Conservation (phyloP, 2,888 invertebrate species). For the Stenolophus ochropezus region DNA sequence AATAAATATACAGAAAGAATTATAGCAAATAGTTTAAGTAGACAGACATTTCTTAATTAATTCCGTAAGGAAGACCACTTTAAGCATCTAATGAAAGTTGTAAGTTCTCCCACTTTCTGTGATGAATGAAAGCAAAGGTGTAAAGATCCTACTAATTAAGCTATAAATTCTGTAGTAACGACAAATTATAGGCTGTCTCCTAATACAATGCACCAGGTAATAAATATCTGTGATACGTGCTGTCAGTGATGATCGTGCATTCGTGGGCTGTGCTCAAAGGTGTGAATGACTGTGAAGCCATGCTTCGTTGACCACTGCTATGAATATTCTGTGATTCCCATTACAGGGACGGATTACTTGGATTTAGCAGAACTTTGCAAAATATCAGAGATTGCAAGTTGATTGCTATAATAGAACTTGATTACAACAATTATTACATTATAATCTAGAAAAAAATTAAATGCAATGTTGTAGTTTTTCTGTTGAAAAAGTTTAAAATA, state of each 20-base stretch:
- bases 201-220: neutral
- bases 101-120: neutral
- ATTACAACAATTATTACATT: neutral
- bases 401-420: neutral
- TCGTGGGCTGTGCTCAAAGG: neutral
- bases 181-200: constrained; percentile 28
- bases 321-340: neutral
- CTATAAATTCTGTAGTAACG: constrained; percentile 9
- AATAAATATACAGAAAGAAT: too few species aligned
- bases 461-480: too few species aligned
- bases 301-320: constrained; percentile 11
- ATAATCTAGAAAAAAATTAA: too few species aligned
- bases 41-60: neutral
- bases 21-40: neutral
- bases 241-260: constrained; percentile 14
- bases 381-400: too few species aligned
- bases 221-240: neutral
- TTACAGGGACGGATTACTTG: neutral
- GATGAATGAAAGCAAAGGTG: constrained; percentile 21
- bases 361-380: too few species aligned
- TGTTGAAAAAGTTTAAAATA: too few species aligned
- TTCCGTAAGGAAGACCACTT: neutral
- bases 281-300: constrained; percentile 22
- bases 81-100: neutral
- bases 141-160: constrained; percentile 2